Evolutionary conservation across 1,140 invertebrate species (phyloP).

Genomic region (Polypedilum vanderplanki): DNA sequence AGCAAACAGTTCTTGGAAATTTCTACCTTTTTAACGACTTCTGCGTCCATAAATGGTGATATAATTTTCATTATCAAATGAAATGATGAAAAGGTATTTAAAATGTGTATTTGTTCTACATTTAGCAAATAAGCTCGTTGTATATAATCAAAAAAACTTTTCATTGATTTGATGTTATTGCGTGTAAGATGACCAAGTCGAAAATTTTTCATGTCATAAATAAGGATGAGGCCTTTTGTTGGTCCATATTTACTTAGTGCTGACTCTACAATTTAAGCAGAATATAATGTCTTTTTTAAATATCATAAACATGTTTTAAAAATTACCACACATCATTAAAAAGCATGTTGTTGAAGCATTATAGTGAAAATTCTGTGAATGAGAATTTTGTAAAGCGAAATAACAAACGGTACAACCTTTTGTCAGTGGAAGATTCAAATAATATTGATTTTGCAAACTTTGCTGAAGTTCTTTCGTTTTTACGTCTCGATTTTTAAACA

Average conservation of each 20-base stretch:
- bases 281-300: no score
- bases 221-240: neutral
- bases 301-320: neutral
- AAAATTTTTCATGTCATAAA: constrained; percentile 14
- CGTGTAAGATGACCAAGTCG: neutral
- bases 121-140: neutral
- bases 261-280: neutral
- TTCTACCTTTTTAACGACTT: constrained; percentile 15
- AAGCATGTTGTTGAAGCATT: neutral
- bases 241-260: neutral
- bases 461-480: neutral
- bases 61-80: neutral
- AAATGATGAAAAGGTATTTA: neutral
- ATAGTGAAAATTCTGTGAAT: neutral
- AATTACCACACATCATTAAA: neutral
- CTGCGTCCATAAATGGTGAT: neutral
- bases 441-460: neutral
- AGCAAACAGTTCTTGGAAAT: no score
- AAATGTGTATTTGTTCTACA: neutral
- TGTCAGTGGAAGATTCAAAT: neutral
- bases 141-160: neutral
- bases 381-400: neutral
- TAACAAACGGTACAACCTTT: neutral
- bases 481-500: neutral
- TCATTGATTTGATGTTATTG: neutral